Evolutionary conservation across 2,888 invertebrate genomes (phyloP).

Genomic region (Drosophila villosipedis): DNA sequence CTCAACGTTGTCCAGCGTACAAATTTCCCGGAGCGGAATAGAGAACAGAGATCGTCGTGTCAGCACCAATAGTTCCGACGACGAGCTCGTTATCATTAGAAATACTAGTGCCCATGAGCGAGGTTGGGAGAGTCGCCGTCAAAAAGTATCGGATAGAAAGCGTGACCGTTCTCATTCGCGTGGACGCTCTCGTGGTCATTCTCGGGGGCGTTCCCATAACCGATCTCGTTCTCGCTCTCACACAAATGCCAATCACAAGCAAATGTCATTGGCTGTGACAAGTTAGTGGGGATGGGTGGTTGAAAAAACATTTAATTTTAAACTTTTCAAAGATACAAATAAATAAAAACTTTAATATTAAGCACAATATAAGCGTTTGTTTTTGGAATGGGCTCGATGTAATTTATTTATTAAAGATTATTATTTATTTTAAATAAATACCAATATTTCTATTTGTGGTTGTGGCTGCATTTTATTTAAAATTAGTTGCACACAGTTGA

Average conservation of each 20-base stretch:
- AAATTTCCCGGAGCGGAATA: background rate
- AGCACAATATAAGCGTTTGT: background rate
- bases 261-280: constrained; percentile 33
- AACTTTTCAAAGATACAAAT: constrained; percentile 1
- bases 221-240: constrained; percentile 68
- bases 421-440: background rate
- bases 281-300: constrained; percentile 4
- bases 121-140: constrained; percentile 20
- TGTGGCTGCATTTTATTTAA: background rate
- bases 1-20: background rate
- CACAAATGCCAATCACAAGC: constrained; percentile 32
- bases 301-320: background rate
- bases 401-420: background rate
- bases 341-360: background rate
- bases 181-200: constrained; percentile 60
- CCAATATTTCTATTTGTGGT: background rate
- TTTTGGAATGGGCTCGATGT: background rate
- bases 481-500: background rate
- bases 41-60: background rate
- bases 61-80: constrained; percentile 7
- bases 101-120: background rate
- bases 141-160: constrained; percentile 23
- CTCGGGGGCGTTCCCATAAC: constrained; percentile 61
- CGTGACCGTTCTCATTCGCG: constrained; percentile 64
- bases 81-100: constrained; percentile 16